Base-by-base conservation (phyloP, 2,797 vertebrate genomes). In the Columba guinea region DNA sequence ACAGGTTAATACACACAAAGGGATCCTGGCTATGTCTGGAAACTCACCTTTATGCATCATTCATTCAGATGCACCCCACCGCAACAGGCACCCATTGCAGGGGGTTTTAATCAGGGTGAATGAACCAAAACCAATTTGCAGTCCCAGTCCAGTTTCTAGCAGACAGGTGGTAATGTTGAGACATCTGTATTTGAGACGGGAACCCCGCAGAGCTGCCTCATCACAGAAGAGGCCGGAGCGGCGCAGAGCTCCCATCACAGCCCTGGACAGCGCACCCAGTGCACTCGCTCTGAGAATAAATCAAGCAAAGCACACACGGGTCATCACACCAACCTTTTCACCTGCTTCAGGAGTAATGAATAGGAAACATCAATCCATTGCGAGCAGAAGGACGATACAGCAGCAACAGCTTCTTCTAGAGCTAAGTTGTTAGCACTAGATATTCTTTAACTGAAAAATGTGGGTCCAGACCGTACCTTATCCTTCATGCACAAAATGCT, bases 261-360 rank as follows among this genome's bases (percentile, higher is more conserved):
- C 19, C 71, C 74, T 35, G 2, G 0, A 49, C 73, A 91, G 30
- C 3, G 0, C 0, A 9, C 56, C 87, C 2, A 0, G 4, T 75
- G 77, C 64, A 60, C 67, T 87, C 76, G 83, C 71, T 87, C 52
- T 41, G 44, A 0, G 1, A 89, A 67, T 67, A 67, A 92, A 84
- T 59, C 84, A 60, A 80, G 78, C 53, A 41, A 51, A 83, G 68
- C 13, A 37, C 69, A 58, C 1, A 0, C 2, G 11, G 34, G n/a
- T 83, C 71, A 77, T 58, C 84, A 89, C 79, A 87, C 26, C 26
- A 30, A 34, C 52, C 10, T 34, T 62, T 49, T 67, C 59, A 59
- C 51, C 52, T 41, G 77, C 59, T 67, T 81, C 71, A 80, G 76
- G 32, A 93, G 52, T 58, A 87, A 77, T 2, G 21, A 74, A n/a